These are phyloP conservation scores for Scomber scombrus DNA, from an alignment of 2,113 vertebrate species.

Conservation along the genomic window DNA sequence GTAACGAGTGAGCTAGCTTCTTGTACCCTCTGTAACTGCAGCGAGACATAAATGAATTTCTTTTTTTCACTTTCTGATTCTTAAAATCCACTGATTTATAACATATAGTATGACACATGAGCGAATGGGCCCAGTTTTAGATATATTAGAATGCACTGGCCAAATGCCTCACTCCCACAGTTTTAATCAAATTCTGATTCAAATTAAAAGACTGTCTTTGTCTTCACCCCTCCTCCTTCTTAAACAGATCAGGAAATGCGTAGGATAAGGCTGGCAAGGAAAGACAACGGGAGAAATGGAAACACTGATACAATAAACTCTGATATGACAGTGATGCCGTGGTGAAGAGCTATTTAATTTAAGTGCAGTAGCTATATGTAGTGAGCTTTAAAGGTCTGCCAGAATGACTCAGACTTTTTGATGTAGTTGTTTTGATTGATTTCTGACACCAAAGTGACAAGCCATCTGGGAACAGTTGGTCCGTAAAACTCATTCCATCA, in stretches of 20 bases:
- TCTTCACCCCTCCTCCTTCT: neutral
- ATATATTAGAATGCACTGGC: neutral
- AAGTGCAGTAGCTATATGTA: slow-evolving; percentile 1
- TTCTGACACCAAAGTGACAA: slow-evolving; percentile 34
- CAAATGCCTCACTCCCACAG: neutral
- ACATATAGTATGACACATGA: neutral
- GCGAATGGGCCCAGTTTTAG: neutral
- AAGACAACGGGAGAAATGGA: neutral
- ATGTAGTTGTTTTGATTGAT: slow-evolving; percentile 49
- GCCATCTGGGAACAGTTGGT: slow-evolving; percentile 43
- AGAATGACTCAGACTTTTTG: slow-evolving; percentile 28
- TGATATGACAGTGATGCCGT: slow-evolving; percentile 4
- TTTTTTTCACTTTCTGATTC: neutral
- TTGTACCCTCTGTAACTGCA: neutral
- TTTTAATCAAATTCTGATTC: neutral
- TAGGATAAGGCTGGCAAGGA: neutral
- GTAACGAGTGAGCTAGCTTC: neutral
- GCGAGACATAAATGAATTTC: neutral
- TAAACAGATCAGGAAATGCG: neutral
- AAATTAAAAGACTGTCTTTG: neutral
- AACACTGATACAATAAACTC: neutral
- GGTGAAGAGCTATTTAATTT: slow-evolving; percentile 14
- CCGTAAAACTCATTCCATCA: slow-evolving; percentile 58
- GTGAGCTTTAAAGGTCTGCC: slow-evolving; percentile 20
- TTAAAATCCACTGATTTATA: neutral